A percentile compares a stretch with the other conserved stretches of the same genome.
These are phyloP conservation scores for Brachystomella parvula DNA, from an alignment of 1,140 invertebrate species.

Conservation along the genomic window DNA sequence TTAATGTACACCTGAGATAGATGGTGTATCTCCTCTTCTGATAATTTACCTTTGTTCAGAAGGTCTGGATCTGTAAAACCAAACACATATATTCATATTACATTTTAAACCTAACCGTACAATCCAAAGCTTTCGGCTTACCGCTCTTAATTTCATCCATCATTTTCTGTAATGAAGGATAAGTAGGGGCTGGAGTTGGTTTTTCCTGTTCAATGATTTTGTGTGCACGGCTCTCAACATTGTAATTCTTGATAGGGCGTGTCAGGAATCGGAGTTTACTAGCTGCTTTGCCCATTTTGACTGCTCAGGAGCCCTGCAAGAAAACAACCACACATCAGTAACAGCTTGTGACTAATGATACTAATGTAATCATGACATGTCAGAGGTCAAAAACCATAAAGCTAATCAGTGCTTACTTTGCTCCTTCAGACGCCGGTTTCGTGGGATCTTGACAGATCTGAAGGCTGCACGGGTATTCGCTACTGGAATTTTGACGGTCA, in stretches of 20 bases:
- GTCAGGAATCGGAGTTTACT: constrained; percentile 37
- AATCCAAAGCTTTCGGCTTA: too few relatives aligned
- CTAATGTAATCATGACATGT: too few relatives aligned
- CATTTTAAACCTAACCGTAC: too few relatives aligned
- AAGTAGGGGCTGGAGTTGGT: constrained; percentile 55
- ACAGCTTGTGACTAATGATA: too few relatives aligned
- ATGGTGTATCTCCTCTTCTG: constrained; percentile 15
- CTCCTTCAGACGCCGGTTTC: too few relatives aligned
- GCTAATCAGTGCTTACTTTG: too few relatives aligned
- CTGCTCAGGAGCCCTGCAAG: too few relatives aligned
- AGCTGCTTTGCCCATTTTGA: constrained; percentile 17
- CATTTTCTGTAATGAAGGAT: constrained; percentile 51
- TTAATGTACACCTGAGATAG: constrained; percentile 23
- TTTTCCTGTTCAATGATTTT: constrained; percentile 59
- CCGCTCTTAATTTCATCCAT: constrained; percentile 54
- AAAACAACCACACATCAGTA: too few relatives aligned
- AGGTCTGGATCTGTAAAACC: constrained; percentile 22
- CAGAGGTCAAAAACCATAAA: too few relatives aligned
- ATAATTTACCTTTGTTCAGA: constrained; percentile 19
- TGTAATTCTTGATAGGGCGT: constrained; percentile 52
- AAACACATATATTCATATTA: background rate
- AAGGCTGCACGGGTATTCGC: too few relatives aligned
- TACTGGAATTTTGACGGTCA: too few relatives aligned
- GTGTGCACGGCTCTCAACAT: constrained; percentile 61
- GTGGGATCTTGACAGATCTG: too few relatives aligned